A percentile compares a stretch with the other conserved stretches of the same genome.
Evolutionary conservation across 2,113 vertebrate species (phyloP).

Genomic region (Dascyllus trimaculatus): DNA sequence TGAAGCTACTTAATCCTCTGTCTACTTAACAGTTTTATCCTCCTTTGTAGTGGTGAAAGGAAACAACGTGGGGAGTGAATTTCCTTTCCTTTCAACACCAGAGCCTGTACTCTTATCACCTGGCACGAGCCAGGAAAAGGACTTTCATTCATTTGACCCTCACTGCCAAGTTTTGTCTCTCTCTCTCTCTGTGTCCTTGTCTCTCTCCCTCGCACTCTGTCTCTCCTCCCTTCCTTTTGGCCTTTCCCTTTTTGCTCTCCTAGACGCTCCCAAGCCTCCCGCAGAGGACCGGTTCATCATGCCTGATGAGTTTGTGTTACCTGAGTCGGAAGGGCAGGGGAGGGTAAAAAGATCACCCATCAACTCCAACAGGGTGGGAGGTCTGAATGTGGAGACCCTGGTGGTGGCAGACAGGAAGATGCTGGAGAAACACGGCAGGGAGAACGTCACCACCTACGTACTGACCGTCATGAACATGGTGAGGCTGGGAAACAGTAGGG

Average conservation of each 20-base stretch:
- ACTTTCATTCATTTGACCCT: constrained; percentile 62
- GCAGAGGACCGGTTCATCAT: constrained; percentile 84
- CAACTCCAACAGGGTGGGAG: constrained; percentile 87
- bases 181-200: neutral
- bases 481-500: constrained; percentile 44
- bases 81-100: constrained; percentile 77
- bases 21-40: constrained; percentile 25
- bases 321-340: constrained; percentile 62
- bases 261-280: constrained; percentile 92
- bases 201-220: constrained; percentile 58
- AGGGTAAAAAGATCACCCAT: constrained; percentile 90
- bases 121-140: constrained; percentile 65
- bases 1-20: constrained; percentile 1
- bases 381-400: constrained; percentile 95
- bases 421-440: constrained; percentile 95
- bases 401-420: constrained; percentile 98
- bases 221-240: constrained; percentile 42
- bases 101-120: constrained; percentile 52
- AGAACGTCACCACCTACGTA: constrained; percentile 95
- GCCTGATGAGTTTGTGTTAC: constrained; percentile 88
- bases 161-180: constrained; percentile 64
- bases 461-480: constrained; percentile 99
- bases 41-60: constrained; percentile 44
- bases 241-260: constrained; percentile 22
- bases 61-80: constrained; percentile 67